A percentile compares a stretch with the other conserved stretches of the same genome.
phyloP scores from a whole-genome alignment of 2,113 vertebrate genomes.

The Varanus komodoensis region DNA sequence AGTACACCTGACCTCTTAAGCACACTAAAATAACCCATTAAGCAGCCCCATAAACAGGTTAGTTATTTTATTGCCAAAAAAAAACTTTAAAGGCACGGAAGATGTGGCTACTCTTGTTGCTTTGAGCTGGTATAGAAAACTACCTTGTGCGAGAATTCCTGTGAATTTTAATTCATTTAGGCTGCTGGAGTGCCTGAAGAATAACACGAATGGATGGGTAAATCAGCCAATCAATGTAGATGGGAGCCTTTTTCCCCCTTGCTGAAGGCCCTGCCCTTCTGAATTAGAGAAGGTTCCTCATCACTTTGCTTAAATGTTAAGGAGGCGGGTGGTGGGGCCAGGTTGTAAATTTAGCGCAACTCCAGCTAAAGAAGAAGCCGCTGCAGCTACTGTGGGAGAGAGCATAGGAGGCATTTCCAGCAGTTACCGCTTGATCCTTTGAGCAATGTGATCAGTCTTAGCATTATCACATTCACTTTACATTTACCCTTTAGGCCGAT shows the following conservation, averaged over 20 bases:
- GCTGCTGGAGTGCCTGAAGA: slow-evolving; percentile 45
- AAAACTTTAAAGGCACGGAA: slow-evolving; percentile 41
- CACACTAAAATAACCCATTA: slow-evolving; percentile 29
- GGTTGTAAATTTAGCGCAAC: slow-evolving; percentile 29
- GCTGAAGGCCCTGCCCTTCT: neutral
- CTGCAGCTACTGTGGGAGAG: slow-evolving; percentile 1
- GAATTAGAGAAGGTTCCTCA: slow-evolving; percentile 13
- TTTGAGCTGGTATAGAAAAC: slow-evolving; percentile 40
- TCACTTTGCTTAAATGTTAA: slow-evolving; percentile 31
- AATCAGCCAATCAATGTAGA: slow-evolving; percentile 44
- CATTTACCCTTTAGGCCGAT: slow-evolving; percentile 53
- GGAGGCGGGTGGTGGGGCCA: neutral
- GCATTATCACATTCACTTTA: slow-evolving; percentile 53
- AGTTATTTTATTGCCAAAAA: slow-evolving; percentile 21
- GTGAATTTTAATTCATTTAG: slow-evolving; percentile 65
- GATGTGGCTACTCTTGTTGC: slow-evolving; percentile 29
- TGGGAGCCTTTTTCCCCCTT: neutral
- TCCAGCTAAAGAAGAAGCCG: neutral
- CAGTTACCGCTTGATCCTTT: slow-evolving; percentile 33
- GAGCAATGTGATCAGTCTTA: slow-evolving; percentile 52
- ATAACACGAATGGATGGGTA: slow-evolving; percentile 48
- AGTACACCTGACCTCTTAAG: slow-evolving; percentile 3
- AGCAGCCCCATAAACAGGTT: neutral
- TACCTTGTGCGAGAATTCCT: slow-evolving; percentile 36
- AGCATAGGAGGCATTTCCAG: slow-evolving; percentile 12